Conservation (phyloP, 2,113 vertebrate species). For the Perca flavescens region DNA sequence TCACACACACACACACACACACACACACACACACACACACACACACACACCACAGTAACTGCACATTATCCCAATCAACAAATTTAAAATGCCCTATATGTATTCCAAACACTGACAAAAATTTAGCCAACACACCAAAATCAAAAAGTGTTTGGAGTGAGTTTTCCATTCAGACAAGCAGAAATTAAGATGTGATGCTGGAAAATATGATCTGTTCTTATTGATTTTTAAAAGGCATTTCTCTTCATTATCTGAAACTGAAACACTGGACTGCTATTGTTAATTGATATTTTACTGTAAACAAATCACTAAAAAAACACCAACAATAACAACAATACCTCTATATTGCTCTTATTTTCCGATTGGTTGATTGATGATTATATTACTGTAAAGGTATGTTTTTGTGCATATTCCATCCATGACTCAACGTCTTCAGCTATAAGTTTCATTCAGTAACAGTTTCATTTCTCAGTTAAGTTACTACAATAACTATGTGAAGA, state of each 20-base stretch:
- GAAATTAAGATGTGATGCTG: conserved; percentile 25
- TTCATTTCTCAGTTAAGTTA: neutral
- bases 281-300: neutral
- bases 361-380: neutral
- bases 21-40: neutral
- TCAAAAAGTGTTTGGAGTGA: conserved; percentile 18
- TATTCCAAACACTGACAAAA: conserved; percentile 62
- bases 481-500: neutral
- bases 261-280: neutral
- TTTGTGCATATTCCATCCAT: neutral
- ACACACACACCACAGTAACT: neutral
- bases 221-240: neutral
- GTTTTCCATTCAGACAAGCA: conserved; percentile 39
- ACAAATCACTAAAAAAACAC: neutral
- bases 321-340: neutral
- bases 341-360: neutral
- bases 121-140: conserved; percentile 28
- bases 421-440: neutral
- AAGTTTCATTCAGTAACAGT: neutral
- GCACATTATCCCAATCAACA: no score
- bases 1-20: neutral
- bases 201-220: neutral
- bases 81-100: conserved; percentile 45
- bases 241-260: no score
- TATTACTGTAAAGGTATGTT: neutral